phyloP scores from a whole-genome alignment of 2,888 invertebrate genomes.

The Trissoscelio sp. region DNA sequence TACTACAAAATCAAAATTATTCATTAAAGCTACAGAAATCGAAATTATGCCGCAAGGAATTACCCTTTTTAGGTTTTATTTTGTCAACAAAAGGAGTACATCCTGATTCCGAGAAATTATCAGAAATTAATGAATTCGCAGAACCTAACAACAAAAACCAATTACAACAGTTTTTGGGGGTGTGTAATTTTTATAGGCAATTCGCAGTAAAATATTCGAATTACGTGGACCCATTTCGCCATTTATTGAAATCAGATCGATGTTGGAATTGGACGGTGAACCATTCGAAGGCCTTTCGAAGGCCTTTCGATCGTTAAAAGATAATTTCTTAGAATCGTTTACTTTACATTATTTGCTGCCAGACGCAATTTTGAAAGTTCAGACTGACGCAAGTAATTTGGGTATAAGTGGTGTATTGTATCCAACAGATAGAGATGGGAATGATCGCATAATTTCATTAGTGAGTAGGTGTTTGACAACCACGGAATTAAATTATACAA shows the following conservation, averaged over 20 bases:
- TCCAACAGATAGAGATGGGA: conserved; percentile 26
- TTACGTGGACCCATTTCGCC: too few relatives aligned
- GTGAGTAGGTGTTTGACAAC: conserved; percentile 44
- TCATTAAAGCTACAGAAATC: conserved; percentile 71
- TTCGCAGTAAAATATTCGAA: too few relatives aligned
- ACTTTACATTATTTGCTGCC: conserved; percentile 46
- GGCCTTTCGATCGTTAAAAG: conserved; percentile 55
- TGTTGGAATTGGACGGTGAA: conserved; percentile 25
- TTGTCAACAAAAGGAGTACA: too few relatives aligned
- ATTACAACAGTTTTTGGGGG: too few relatives aligned
- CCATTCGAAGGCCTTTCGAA: too few relatives aligned
- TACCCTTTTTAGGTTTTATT: too few relatives aligned
- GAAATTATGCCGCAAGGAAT: too few relatives aligned
- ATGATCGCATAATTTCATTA: neutral
- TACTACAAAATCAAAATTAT: conserved; percentile 67
- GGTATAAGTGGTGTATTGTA: conserved; percentile 69
- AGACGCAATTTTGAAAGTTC: neutral
- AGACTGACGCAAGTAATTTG: conserved; percentile 56
- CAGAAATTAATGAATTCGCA: too few relatives aligned
- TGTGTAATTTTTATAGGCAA: too few relatives aligned
- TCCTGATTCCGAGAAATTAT: too few relatives aligned
- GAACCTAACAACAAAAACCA: too few relatives aligned
- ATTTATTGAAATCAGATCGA: neutral
- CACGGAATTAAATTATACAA: conserved; percentile 22
- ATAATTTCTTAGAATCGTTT: conserved; percentile 52